Base-by-base conservation (phyloP, 2,888 invertebrate genomes). In the Arctia plantaginis region DNA sequence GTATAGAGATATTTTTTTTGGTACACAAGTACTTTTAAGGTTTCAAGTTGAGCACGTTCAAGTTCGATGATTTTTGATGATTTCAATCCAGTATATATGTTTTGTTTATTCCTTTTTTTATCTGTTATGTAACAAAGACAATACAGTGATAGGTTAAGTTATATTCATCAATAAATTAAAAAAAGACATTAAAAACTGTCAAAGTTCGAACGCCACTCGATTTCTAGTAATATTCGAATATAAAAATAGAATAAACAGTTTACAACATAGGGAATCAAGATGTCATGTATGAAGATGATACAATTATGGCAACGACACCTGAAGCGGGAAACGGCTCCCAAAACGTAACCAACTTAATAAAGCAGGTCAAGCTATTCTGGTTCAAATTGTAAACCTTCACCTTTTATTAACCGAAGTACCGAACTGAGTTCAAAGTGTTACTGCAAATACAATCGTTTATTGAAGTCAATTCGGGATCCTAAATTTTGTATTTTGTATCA, bases 231-330 rank as follows among this genome's bases (percentile, higher is more conserved):
- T 44, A 44, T 44, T 18, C 1, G 7, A 20, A 51, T 8, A 51
- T 15, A 18, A 8, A 18, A 30, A 8, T 18, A 6, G 1, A 62
- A 30, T 30, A 18, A 62, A 62, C 18, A 13, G 13, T 27, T 73
- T 74, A 73, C 75, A 69, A 30, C 35, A 62, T 67, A 51, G 71
- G 66, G 72, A 71, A 75, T 62, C 27, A 44, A 68, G 64, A 66
- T 51, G 74, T 70, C 71, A 78, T 67, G 71, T 68, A 71, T 76
- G 77, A 75, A 80, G 76, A 76, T 82, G 55, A 83, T 78, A 83
- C 71, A 77, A 76, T 78, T 83, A 81, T 41, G 59, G 15, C 62
- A 70, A 35, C 47, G 73, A 47, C 66, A 77, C 35, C 51, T 81
- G 80, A 71, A 71, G 74, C 77, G 80, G 41, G 68, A 72, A 69